These are phyloP conservation scores for Stegana nigrithorax DNA, from an alignment of 2,888 invertebrate species.

Conservation along the genomic window DNA sequence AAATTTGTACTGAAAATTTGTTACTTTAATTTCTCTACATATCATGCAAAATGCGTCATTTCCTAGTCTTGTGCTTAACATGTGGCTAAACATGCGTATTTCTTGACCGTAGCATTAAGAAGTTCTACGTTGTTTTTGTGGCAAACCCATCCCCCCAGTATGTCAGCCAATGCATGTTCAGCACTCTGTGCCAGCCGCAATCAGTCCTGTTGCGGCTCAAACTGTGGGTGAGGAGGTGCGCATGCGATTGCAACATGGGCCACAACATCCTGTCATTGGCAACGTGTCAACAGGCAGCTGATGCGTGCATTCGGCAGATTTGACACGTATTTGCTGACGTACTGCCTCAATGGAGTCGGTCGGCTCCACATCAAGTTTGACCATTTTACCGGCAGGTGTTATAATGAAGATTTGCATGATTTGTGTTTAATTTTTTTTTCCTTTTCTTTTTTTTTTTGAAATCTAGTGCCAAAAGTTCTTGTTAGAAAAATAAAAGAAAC, in stretches of 20 bases:
- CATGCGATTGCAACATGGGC: not conserved
- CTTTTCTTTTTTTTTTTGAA: slow-evolving; percentile 5
- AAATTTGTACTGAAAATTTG: not conserved
- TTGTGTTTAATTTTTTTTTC: not conserved
- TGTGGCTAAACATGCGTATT: too few species aligned
- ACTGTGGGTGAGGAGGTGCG: not conserved
- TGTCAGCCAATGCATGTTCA: too few species aligned
- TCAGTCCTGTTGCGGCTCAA: not conserved
- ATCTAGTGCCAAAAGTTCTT: not conserved
- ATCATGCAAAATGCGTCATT: too few species aligned
- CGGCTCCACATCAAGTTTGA: slow-evolving; percentile 33
- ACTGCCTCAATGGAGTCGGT: not conserved
- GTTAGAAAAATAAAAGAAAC: not conserved
- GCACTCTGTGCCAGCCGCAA: too few species aligned
- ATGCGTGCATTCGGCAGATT: too few species aligned
- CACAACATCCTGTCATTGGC: too few species aligned
- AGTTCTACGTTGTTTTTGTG: too few species aligned
- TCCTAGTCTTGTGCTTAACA: too few species aligned
- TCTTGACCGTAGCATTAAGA: too few species aligned
- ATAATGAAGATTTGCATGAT: slow-evolving; percentile 45
- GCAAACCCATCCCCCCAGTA: too few species aligned
- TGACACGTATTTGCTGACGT: not conserved
- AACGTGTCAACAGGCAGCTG: too few species aligned
- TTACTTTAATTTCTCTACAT: too few species aligned
- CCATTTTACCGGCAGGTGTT: slow-evolving; percentile 39